Evolutionary conservation across 2,113 vertebrate genomes (phyloP), one percentile per base, ranked within the genome.

Genomic region (Urocolius indicus): DNA sequence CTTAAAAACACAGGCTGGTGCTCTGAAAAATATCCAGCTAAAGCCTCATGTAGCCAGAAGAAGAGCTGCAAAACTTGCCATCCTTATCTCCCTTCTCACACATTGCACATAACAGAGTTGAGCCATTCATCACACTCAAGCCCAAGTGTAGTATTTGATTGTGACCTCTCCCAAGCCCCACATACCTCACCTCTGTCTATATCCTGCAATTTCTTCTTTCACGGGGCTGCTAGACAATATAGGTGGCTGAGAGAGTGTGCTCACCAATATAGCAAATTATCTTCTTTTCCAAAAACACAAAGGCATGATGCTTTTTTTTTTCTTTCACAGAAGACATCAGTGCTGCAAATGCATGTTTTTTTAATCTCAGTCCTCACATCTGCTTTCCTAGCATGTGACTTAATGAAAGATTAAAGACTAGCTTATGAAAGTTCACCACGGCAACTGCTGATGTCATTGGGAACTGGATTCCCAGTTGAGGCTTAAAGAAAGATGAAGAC

Each of bases 361-460:
- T 87, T 63, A 26, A 62, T 87, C 81, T 71, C 41, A 46, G 58
- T 38, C 82, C 65, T 94, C 68, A 26, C 41, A 72, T 73, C 87
- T 94, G 76, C 59, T 90, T 94, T 92, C 48, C 59, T 84, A 78
- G 81, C 21, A 57, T 71, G 83, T 45, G 80, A 94, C 90, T 96
- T 93, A 93, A 89, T 86, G 79, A 85, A 93, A 94, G 81, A 95
- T 93, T 96, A 86, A 95, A 96, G 73, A 88, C 58, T 52, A 84
- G 51, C 67, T 91, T 90, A 67, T 84, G 81, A 90, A 96, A 86
- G 54, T 89, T 97, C 93, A 94, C 93, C 96, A 94, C 74, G 19
- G 94, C 90, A 96, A 96, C 95, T 90, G 93, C 92, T 95, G 88
- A 93, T 94, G 87, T 94, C 91, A 94, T 26, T 87, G 48, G 72